These are phyloP conservation scores for Aspidiotus rigidus DNA, from an alignment of 2,888 invertebrate species.

Conservation along the genomic window DNA sequence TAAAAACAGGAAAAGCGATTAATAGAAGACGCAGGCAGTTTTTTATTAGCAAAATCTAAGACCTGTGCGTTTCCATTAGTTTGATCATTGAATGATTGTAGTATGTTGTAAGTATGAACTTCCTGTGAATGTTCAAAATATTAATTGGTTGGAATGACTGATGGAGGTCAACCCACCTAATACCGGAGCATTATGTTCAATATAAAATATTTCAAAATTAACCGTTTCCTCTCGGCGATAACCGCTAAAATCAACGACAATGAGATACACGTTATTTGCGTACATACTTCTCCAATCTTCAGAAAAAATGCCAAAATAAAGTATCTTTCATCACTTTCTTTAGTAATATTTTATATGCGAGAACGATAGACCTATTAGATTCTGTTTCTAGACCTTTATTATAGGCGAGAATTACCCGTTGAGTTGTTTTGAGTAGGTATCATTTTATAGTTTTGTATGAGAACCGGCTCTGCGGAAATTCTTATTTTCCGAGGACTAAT, in stretches of 20 bases:
- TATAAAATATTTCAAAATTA: constrained; percentile 30
- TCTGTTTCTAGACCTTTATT: too few relatives aligned
- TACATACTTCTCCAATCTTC: too few relatives aligned
- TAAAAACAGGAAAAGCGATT: constrained; percentile 31
- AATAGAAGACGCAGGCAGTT: constrained; percentile 30
- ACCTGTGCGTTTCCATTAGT: constrained; percentile 21
- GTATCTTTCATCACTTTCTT: too few relatives aligned
- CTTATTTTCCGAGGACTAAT: not conserved
- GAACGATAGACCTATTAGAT: too few relatives aligned
- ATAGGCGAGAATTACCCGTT: too few relatives aligned
- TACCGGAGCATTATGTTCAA: constrained; percentile 18
- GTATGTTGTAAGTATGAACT: constrained; percentile 29
- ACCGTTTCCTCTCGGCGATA: constrained; percentile 26
- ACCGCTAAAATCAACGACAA: not conserved
- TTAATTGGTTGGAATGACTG: constrained; percentile 31
- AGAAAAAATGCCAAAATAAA: too few relatives aligned
- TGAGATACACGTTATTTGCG: not conserved
- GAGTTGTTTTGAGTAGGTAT: too few relatives aligned
- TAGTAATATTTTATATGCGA: too few relatives aligned
- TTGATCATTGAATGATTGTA: constrained; percentile 29
- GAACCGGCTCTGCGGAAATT: not conserved
- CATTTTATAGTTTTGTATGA: too few relatives aligned
- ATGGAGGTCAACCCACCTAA: constrained; percentile 33
- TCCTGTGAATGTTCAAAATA: constrained; percentile 32
- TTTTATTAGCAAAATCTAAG: constrained; percentile 28